Evolutionary conservation across 1,140 invertebrate genomes (phyloP).

Genomic region (Drosophila setifemur): DNA sequence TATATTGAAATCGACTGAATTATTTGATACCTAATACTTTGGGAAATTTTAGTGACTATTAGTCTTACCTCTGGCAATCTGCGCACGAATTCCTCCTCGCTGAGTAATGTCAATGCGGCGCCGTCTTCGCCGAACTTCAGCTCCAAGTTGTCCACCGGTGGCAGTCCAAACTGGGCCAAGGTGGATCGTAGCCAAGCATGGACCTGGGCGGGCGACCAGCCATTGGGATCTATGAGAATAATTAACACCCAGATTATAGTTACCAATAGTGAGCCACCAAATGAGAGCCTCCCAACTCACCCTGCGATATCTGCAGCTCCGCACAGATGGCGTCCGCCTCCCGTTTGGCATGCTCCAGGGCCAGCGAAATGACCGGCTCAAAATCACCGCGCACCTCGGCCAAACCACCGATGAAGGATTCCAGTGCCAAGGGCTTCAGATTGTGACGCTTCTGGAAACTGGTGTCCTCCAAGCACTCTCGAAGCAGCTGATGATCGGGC

Average conservation of each 20-base stretch:
- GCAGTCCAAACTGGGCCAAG: constrained; percentile 89
- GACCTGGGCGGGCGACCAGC: constrained; percentile 92
- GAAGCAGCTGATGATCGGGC: constrained; percentile 89
- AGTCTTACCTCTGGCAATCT: constrained; percentile 89
- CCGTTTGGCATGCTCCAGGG: constrained; percentile 92
- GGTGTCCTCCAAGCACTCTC: constrained; percentile 91
- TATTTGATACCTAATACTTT: too few species aligned
- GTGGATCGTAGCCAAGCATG: constrained; percentile 94
- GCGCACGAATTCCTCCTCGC: constrained; percentile 92
- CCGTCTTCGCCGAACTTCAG: constrained; percentile 87
- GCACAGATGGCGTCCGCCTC: constrained; percentile 93
- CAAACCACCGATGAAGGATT: constrained; percentile 83
- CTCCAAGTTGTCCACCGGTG: constrained; percentile 89
- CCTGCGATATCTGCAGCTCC: constrained; percentile 92
- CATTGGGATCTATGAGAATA: constrained; percentile 89
- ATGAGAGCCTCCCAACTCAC: constrained; percentile 84
- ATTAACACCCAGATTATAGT: background rate
- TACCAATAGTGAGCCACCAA: background rate
- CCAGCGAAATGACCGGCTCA: constrained; percentile 92
- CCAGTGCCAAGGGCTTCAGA: constrained; percentile 88
- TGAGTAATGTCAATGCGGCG: constrained; percentile 87
- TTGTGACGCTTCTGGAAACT: constrained; percentile 92
- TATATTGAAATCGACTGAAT: too few species aligned
- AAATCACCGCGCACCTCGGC: constrained; percentile 86
- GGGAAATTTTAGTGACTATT: background rate